These are phyloP conservation scores for Chymomyza amoena DNA, from an alignment of 2,888 invertebrate species.

Conservation along the genomic window DNA sequence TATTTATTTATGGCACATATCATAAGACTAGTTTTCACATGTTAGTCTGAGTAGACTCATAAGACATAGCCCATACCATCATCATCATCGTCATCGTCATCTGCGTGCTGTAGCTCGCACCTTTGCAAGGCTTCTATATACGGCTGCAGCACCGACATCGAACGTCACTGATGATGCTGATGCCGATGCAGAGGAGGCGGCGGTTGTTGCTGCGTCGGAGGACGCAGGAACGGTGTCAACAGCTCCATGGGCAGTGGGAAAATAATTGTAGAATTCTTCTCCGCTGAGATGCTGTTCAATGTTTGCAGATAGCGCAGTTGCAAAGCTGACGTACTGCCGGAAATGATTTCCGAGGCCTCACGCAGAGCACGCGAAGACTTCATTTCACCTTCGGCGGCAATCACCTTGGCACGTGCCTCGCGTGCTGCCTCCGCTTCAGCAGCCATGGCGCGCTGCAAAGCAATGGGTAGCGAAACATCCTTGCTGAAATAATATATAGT, in stretches of 20 bases:
- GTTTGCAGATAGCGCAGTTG: conserved; percentile 94
- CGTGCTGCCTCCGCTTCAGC: conserved; percentile 90
- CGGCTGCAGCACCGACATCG: conserved; percentile 66
- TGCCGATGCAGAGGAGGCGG: conserved; percentile 42
- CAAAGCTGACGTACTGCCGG: conserved; percentile 86
- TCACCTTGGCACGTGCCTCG: conserved; percentile 82
- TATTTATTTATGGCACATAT: no score
- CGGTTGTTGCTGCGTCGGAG: background rate
- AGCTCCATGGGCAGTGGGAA: conserved; percentile 95
- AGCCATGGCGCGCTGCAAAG: conserved; percentile 89
- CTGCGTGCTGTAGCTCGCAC: conserved; percentile 61
- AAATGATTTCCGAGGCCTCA: conserved; percentile 90
- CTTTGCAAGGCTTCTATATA: conserved; percentile 68
- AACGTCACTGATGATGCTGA: conserved; percentile 66
- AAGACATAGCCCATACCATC: conserved; percentile 59
- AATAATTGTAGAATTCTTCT: conserved; percentile 96
- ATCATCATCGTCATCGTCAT: conserved; percentile 42
- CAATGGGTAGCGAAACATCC: conserved; percentile 87
- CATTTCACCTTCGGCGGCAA: conserved; percentile 92
- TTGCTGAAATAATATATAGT: conserved; percentile 80
- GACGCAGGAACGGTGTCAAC: conserved; percentile 77
- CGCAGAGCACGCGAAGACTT: conserved; percentile 88
- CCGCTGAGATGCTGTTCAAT: conserved; percentile 92
- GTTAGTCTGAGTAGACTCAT: conserved; percentile 7
- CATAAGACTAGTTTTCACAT: no score